Base-by-base conservation (phyloP, 2,113 vertebrate species). In the Polypterus bichir region DNA sequence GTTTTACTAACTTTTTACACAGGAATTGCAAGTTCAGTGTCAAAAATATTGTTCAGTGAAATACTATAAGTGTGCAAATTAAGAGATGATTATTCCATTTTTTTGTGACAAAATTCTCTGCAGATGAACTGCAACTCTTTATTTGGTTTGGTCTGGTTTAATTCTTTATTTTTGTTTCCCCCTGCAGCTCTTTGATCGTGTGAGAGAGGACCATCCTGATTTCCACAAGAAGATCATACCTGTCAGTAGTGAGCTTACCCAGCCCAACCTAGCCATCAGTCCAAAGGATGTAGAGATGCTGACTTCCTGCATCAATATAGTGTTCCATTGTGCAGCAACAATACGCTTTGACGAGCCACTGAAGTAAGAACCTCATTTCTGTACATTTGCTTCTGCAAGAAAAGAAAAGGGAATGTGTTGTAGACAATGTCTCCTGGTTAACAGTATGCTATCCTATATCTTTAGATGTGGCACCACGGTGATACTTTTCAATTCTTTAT, bases 251-350 rank as follows among this genome's bases (percentile, higher is more conserved):
- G 94, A 98, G 76, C 83, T 98, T 78, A 89, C 69, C 48, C 88
- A 96, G 69, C 88, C 83, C 0, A 89, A 92, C 73, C 75, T 98
- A 46, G 89, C 87, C 77, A 91, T 98, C 75, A 85, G 87, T 71
- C 75, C 89, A 3, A 81, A 87, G 71, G 94, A 98, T 10, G 74
- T 79, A 55, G 76, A 90, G 65, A 88, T 74, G 62, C 91, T 97
- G 49, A 78, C 86, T 7, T 71, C 81, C 65, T 83, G 78, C 61
- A 78, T 94, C 71, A 86, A 97, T 70, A 48, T 98, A 8, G 54
- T 98, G 84, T 97, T 98, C 83, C 94, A 98, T 83, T 97, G 94
- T 62, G 94, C 94, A 0, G 94, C 94, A 67, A 97, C 94, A 4
- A 88, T 97, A 66, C 93, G 92, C 66, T 98, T 98, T 54, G 89